A percentile compares a stretch with the other conserved stretches of the same genome.
Conservation (phyloP, 2,113 vertebrate species). For the Ceratotherium simum region DNA sequence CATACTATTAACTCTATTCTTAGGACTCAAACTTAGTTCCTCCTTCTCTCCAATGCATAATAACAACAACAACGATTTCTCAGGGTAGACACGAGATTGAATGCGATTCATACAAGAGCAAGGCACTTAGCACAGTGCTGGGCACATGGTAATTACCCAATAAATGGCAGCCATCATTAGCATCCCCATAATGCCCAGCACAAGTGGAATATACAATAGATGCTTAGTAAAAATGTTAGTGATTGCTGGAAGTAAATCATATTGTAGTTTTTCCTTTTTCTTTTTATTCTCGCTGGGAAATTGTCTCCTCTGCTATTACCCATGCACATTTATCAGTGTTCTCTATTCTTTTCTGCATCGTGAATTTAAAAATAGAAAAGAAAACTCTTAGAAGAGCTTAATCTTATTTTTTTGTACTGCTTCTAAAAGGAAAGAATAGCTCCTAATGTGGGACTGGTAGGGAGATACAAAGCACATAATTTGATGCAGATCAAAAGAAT, state of each 20-base stretch:
- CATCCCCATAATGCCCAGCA: slow-evolving; percentile 26
- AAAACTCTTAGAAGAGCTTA: slow-evolving; percentile 81
- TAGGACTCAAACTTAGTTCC: slow-evolving; percentile 29
- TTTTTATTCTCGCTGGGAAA: slow-evolving; percentile 79
- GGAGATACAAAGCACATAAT: slow-evolving; percentile 69
- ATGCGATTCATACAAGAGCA: slow-evolving; percentile 24
- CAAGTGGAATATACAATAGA: slow-evolving; percentile 70
- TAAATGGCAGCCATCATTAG: neutral
- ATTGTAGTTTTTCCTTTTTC: slow-evolving; percentile 78
- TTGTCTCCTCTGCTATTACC: slow-evolving; percentile 80
- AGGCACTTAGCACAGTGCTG: slow-evolving; percentile 49
- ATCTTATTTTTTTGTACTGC: slow-evolving; percentile 80
- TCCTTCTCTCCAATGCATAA: neutral
- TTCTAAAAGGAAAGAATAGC: slow-evolving; percentile 76
- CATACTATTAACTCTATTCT: slow-evolving; percentile 21
- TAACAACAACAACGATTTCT: neutral
- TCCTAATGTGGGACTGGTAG: slow-evolving; percentile 72
- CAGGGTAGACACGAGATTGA: slow-evolving; percentile 32
- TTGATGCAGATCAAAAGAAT: slow-evolving; percentile 79
- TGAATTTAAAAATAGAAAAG: slow-evolving; percentile 80
- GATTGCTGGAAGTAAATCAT: slow-evolving; percentile 80
- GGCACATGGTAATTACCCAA: slow-evolving; percentile 44
- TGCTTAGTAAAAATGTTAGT: slow-evolving; percentile 75
- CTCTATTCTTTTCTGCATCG: slow-evolving; percentile 78
- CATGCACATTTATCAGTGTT: slow-evolving; percentile 80